Base-by-base conservation (phyloP, 2,113 vertebrate species). In the Aegotheles bennettii region DNA sequence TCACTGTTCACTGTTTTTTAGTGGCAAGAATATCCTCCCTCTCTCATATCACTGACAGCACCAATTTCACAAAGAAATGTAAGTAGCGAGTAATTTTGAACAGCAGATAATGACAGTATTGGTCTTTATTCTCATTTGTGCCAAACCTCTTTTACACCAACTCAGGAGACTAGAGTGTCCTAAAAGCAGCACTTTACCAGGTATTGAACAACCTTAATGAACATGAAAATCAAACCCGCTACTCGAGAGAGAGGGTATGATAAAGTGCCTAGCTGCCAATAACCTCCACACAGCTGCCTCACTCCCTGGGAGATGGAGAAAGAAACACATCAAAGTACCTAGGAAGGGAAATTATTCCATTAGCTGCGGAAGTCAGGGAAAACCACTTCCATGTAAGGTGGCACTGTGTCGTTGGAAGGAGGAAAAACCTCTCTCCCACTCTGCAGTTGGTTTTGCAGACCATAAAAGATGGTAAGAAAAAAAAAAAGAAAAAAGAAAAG, bases 211-310 rank as follows among this genome's bases (percentile, higher is more conserved):
- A 81, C 56, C 56, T 43, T 92, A 94, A 92, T 90, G 88, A 94
- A 78, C 79, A 84, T 40, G 82, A 92, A 95, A 96, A 96, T 90
- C 40, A 90, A 95, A 56, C 24, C 69, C n/a, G 68, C 93, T 92
- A 84, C 43, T 28, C 71, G 48, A 89, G n/a, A 89, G n/a, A 94
- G n/a, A 74, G n/a, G 15, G 35, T 56, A 54, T 67, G 54, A 43
- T 33, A 92, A 90, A 91, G 36, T 68, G 60, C 68, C 60, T 84
- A 36, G 38, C 59, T 93, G 67, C 50, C 48, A 50, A 40, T 87
- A 92, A 57, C n/a, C 10, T 12, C 1, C 19, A 81, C 15, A 57
- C 9, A 71, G 54, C 23, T 90, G 69, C 36, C 57, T 57, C 56
- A 17, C 43, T 88, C 54, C 13, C 63, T 70, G 64, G 14, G 60